Evolutionary conservation across 2,888 invertebrate species (phyloP).

Genomic region (Zelleria hepariella): DNA sequence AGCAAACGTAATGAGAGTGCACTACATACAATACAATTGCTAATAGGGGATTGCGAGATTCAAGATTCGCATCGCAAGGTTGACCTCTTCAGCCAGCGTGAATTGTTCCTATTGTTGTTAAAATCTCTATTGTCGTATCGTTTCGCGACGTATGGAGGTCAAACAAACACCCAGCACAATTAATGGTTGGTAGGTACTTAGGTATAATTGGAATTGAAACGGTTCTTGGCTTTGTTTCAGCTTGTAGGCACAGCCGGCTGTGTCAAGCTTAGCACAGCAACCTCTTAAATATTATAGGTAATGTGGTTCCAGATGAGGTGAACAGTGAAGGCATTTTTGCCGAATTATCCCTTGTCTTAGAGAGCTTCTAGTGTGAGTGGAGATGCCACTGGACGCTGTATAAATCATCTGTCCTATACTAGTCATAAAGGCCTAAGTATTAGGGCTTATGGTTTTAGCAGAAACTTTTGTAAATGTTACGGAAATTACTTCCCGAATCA

Average conservation of each 20-base stretch:
- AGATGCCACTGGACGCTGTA: no score
- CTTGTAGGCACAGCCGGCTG: constrained; percentile 16
- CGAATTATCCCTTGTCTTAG: no score
- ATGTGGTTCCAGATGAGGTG: no score
- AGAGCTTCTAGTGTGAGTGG: no score
- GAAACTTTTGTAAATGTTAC: background rate
- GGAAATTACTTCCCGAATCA: background rate
- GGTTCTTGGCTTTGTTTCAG: constrained; percentile 31
- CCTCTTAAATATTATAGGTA: no score
- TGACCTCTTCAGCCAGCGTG: constrained; percentile 20
- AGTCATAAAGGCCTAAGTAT: no score
- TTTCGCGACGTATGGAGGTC: constrained; percentile 44
- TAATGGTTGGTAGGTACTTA: no score
- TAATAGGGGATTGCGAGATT: background rate
- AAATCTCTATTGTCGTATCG: constrained; percentile 43
- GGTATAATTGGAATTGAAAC: constrained; percentile 41
- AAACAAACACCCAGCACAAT: constrained; percentile 41
- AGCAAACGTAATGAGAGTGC: constrained; percentile 21
- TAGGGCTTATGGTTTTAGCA: no score
- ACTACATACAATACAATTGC: constrained; percentile 7
- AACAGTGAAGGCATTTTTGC: no score
- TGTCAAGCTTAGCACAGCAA: background rate
- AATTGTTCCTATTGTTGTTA: constrained; percentile 45
- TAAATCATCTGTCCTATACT: no score
- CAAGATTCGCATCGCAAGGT: constrained; percentile 1